Percentiles rank a stretch among this genome's conserved stretches.
These are phyloP conservation scores for Sebastes vulpes DNA, from an alignment of 2,797 vertebrate genomes.

Conservation along the genomic window DNA sequence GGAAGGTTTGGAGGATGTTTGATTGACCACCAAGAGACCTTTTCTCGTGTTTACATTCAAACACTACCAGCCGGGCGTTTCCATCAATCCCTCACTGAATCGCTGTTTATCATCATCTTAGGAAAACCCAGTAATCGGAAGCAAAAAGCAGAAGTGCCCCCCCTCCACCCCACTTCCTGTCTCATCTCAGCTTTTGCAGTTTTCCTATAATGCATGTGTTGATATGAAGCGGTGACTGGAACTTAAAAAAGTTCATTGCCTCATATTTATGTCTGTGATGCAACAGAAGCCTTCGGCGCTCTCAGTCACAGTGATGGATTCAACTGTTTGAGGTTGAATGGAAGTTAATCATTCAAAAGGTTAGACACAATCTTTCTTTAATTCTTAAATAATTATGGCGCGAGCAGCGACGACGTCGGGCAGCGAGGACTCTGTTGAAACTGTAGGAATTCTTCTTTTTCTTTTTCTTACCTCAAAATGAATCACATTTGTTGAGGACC, in stretches of 20 bases:
- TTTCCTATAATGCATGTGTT: not conserved
- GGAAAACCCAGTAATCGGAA: not conserved
- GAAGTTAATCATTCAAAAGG: not conserved
- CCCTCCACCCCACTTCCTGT: not conserved
- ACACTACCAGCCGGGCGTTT: not conserved
- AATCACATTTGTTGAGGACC: too few relatives aligned
- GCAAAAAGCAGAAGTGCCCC: not conserved
- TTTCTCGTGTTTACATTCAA: slow-evolving; percentile 29
- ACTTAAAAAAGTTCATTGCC: not conserved
- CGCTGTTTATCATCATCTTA: not conserved
- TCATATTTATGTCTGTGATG: not conserved
- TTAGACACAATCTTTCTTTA: not conserved
- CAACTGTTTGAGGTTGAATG: not conserved
- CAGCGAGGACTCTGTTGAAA: too few relatives aligned
- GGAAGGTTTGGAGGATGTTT: not conserved
- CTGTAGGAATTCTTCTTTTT: too few relatives aligned
- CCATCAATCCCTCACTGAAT: not conserved
- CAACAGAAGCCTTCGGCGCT: not conserved
- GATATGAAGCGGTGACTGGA: slow-evolving; percentile 3
- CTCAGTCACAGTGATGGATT: not conserved
- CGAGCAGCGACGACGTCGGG: too few relatives aligned
- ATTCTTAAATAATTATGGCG: not conserved
- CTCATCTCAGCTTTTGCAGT: not conserved
- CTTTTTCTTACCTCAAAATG: too few relatives aligned
- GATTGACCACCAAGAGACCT: not conserved